Conservation (phyloP, 2,888 invertebrate genomes). For the Leucozona laternaria region DNA sequence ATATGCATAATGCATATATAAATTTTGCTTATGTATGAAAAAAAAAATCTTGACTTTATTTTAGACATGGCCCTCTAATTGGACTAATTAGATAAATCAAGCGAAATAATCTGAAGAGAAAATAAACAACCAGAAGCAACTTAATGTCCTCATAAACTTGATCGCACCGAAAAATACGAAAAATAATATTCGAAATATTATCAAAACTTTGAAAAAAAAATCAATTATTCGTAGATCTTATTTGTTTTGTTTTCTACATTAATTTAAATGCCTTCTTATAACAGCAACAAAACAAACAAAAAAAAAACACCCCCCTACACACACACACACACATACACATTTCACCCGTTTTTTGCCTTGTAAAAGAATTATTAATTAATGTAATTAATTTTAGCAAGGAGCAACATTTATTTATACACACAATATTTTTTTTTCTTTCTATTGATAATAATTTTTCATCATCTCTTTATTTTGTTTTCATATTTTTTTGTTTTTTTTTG, state of each 20-base stretch:
- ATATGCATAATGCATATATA: too few species aligned
- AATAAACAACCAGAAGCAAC: conserved; percentile 30
- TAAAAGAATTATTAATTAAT: conserved; percentile 46
- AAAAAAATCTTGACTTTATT: not conserved
- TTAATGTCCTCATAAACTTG: conserved; percentile 77
- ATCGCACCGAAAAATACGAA: conserved; percentile 70
- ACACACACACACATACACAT: conserved; percentile 39
- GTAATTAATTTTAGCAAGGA: conserved; percentile 66
- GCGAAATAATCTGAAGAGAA: conserved; percentile 60
- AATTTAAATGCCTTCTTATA: conserved; percentile 20
- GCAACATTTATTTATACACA: conserved; percentile 73
- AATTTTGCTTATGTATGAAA: not conserved
- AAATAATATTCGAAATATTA: conserved; percentile 77
- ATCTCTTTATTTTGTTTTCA: conserved; percentile 45
- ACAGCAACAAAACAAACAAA: conserved; percentile 31
- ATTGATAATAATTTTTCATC: conserved; percentile 40
- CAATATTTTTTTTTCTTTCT: conserved; percentile 48
- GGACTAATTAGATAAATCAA: conserved; percentile 77
- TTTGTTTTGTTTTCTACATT: conserved; percentile 44
- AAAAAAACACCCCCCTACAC: too few species aligned
- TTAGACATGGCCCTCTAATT: conserved; percentile 82
- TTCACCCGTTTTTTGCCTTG: conserved; percentile 62
- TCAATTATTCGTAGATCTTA: conserved; percentile 54
- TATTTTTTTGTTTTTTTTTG: conserved; percentile 9
- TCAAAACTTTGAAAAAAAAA: conserved; percentile 37